Conservation (phyloP, 2,113 vertebrate genomes). For the Cacatua alba region DNA sequence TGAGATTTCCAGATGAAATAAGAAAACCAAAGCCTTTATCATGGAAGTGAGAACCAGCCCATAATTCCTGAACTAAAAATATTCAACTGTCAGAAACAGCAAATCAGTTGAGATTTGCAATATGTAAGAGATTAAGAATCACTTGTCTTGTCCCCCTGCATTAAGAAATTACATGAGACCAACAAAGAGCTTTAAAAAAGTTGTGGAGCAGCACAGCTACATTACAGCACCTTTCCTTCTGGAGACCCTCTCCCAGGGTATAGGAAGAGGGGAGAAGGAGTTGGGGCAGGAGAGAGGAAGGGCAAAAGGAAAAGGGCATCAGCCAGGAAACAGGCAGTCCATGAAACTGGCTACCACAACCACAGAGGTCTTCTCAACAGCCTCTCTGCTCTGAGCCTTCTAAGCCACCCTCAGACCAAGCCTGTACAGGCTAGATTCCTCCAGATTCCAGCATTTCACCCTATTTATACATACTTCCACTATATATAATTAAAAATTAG, state of each 20-base stretch:
- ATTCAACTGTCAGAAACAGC: neutral
- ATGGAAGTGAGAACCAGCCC: neutral
- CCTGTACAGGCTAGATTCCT: neutral
- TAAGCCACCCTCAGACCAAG: too few relatives aligned
- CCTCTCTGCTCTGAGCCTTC: neutral
- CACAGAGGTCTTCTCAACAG: neutral
- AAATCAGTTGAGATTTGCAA: neutral
- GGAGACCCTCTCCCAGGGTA: neutral
- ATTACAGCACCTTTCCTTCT: neutral
- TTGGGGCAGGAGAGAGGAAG: neutral
- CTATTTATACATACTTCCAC: neutral
- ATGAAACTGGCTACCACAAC: neutral
- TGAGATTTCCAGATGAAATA: neutral
- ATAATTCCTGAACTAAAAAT: neutral
- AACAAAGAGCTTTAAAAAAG: neutral
- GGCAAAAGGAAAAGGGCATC: neutral
- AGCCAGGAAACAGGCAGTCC: neutral
- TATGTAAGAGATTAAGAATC: neutral
- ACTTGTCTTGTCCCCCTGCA: rapidly evolving
- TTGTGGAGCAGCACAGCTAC: neutral
- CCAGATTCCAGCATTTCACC: neutral
- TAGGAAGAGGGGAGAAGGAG: neutral
- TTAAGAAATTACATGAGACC: neutral
- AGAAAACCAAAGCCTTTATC: neutral
- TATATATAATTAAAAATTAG: neutral